Percentiles rank a stretch among this genome's conserved stretches.
phyloP scores from a whole-genome alignment of 1,140 invertebrate species.

The Ptiloglossa arizonensis region DNA sequence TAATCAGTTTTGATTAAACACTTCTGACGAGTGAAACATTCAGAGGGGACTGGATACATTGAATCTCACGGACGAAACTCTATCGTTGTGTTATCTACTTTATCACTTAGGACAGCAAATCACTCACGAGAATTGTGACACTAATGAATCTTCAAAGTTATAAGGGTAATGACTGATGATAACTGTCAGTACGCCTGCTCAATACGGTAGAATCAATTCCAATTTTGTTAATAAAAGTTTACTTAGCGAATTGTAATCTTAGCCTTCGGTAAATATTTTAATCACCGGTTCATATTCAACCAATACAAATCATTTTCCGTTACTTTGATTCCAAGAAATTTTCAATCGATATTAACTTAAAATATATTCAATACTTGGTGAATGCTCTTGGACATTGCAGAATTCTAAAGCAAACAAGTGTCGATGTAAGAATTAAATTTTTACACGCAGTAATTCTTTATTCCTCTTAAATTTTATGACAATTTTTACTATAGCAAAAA shows the following conservation, averaged over 20 bases:
- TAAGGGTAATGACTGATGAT: neutral
- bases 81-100: neutral
- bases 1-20: too few species aligned
- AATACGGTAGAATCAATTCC: neutral
- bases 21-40: too few species aligned
- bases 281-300: neutral
- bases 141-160: neutral
- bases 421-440: too few species aligned
- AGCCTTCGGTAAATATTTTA: neutral
- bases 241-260: neutral
- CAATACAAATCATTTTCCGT: neutral
- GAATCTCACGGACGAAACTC: neutral
- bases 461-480: too few species aligned
- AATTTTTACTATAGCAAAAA: too few species aligned
- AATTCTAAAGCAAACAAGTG: too few species aligned
- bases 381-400: too few species aligned
- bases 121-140: neutral
- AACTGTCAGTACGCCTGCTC: neutral
- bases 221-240: neutral
- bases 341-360: too few species aligned
- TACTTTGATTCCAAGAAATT: too few species aligned
- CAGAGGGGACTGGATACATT: too few species aligned
- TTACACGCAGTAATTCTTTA: too few species aligned
- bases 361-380: too few species aligned
- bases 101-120: neutral